These are phyloP conservation scores for Peromyscus aztecus DNA, from an alignment of 2,797 vertebrate genomes.

Conservation along the genomic window DNA sequence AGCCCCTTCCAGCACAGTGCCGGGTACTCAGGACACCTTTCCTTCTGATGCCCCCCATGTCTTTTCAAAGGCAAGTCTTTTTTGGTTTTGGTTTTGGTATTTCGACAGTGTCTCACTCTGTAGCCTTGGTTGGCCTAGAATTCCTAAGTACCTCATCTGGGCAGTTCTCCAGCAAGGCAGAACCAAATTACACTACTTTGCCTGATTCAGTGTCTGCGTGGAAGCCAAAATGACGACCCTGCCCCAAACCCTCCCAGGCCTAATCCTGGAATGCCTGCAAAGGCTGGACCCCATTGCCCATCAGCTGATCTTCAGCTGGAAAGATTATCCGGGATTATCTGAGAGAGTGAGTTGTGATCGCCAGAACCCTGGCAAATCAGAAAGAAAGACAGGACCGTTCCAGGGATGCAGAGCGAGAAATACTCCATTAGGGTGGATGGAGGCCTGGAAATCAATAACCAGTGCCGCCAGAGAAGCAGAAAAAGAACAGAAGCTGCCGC, in stretches of 20 bases:
- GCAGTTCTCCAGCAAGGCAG: not conserved
- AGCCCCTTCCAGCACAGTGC: not conserved
- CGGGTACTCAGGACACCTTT: not conserved
- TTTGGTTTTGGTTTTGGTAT: not conserved
- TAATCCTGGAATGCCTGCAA: not conserved
- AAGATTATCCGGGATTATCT: not conserved
- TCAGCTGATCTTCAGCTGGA: not conserved
- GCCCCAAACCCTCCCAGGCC: not conserved
- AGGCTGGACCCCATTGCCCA: not conserved
- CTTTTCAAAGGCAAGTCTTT: not conserved
- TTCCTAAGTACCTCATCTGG: not conserved
- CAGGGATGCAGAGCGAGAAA: not conserved
- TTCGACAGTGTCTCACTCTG: not conserved
- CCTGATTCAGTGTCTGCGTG: not conserved
- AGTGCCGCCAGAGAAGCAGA: not conserved
- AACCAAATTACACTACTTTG: not conserved
- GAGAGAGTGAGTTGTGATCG: not conserved
- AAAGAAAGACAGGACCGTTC: not conserved
- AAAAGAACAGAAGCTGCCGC: not conserved
- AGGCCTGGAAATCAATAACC: not conserved
- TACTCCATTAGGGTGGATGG: not conserved
- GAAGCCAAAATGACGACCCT: not conserved
- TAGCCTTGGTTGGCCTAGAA: not conserved
- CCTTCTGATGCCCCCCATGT: not conserved
- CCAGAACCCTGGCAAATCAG: not conserved